Base-by-base conservation (phyloP, 1,140 invertebrate genomes). In the Gonatopus flavifemur region DNA sequence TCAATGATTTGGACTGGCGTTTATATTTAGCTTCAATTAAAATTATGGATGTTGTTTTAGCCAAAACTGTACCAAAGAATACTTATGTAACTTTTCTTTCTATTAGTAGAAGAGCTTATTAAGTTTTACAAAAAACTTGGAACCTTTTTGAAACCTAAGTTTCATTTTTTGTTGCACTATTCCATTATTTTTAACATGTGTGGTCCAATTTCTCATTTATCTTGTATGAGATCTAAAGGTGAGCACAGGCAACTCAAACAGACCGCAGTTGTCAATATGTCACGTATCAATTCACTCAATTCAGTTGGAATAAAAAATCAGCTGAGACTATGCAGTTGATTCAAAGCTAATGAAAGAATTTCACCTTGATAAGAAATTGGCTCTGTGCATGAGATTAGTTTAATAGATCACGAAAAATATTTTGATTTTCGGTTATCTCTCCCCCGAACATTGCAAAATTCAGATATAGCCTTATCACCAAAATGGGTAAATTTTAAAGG, bases 1-100 rank as follows among this genome's bases (percentile, higher is more conserved):
- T 51, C 28, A 44, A 55, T 24, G 54, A 69, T 44, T 37, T 56
- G 10, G 50, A 53, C 18, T 69, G 64, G 63, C 16, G 54, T 3
- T 55, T 70, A 21, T 53, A 57, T 22, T 33, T 51, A 22, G 24
- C 41, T 10, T 40, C 38, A n/a, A 52, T 48, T 13, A 24, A 47
- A 28, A 48, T 56, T 15, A 21, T 32, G 1, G 44, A 42, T 13
- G 21, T 56, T 42, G 31, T 56, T 2, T 12, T 7, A 30, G 16
- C 38, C 28, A 35, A 36, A 22, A 25, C 35, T 16, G 30, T 52
- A 8, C 35, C 40, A 18, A 41, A 1, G 21, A 33, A 51, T 13
- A 51, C 39, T 21, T 35, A 33, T 20, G 10, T 30, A 38, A 30
- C 44, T 40, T 38, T 59, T 7, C 15, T 43, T 35, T 42, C n/a